Evolutionary conservation across 2,888 invertebrate species (phyloP).

Genomic region (Kuschelorhynchus macadamiae): DNA sequence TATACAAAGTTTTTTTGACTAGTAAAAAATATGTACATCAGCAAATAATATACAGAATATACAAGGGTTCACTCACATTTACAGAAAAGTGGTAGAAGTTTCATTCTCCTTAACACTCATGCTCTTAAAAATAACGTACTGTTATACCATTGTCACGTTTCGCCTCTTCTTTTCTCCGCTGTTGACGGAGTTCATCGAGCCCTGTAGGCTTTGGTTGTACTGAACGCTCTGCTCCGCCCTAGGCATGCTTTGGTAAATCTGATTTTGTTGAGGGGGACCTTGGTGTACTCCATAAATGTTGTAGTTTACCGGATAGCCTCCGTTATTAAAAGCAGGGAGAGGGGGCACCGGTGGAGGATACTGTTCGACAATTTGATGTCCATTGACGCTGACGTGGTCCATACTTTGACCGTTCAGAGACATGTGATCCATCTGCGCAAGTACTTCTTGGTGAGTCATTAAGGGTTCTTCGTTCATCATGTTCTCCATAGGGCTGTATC

Average conservation of each 20-base stretch:
- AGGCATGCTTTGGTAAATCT: slow-evolving; percentile 67
- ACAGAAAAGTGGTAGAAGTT: slow-evolving; percentile 46
- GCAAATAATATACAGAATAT: slow-evolving; percentile 37
- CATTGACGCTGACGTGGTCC: slow-evolving; percentile 64
- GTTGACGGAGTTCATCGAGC: slow-evolving; percentile 73
- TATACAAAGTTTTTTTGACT: slow-evolving; percentile 46
- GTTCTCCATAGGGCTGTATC: slow-evolving; percentile 70
- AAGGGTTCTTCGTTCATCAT: slow-evolving; percentile 60
- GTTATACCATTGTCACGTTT: slow-evolving; percentile 76
- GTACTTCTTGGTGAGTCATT: slow-evolving; percentile 61
- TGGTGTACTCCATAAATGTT: slow-evolving; percentile 69
- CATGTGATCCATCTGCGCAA: slow-evolving; percentile 64
- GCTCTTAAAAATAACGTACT: slow-evolving; percentile 62
- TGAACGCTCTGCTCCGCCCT: slow-evolving; percentile 65
- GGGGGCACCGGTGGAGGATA: slow-evolving; percentile 72
- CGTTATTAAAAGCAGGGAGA: slow-evolving; percentile 67
- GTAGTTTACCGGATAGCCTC: slow-evolving; percentile 67
- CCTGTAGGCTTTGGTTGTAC: slow-evolving; percentile 71
- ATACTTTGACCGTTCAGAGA: slow-evolving; percentile 64
- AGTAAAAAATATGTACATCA: slow-evolving; percentile 49
- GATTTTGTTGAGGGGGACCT: slow-evolving; percentile 57
- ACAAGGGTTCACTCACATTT: slow-evolving; percentile 25
- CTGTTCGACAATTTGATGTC: slow-evolving; percentile 63
- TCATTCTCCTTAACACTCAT: slow-evolving; percentile 55
- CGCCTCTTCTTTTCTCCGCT: slow-evolving; percentile 72